Conservation (phyloP, 2,888 invertebrate genomes). For the Apotomis betuletana region DNA sequence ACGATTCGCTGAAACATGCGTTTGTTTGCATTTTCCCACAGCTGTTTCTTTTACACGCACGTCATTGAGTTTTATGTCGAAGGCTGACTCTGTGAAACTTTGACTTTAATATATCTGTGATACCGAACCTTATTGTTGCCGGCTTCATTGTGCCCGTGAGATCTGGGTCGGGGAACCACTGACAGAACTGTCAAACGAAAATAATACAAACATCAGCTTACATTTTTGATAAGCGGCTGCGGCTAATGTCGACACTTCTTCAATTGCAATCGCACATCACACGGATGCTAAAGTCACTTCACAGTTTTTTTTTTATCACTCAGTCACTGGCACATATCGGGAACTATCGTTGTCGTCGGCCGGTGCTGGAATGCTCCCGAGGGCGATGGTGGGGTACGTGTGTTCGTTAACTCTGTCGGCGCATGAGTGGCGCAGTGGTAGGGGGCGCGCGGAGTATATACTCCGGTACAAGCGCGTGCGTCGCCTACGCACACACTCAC, state of each 20-base stretch:
- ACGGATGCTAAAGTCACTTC: constrained; percentile 73
- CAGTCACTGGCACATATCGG: constrained; percentile 77
- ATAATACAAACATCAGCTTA: constrained; percentile 62
- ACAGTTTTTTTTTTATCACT: constrained; percentile 66
- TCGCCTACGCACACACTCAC: constrained; percentile 66
- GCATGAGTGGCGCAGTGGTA: constrained; percentile 82
- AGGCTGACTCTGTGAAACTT: constrained; percentile 78
- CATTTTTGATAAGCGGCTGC: constrained; percentile 80
- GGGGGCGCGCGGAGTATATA: constrained; percentile 82
- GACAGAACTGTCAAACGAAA: constrained; percentile 44
- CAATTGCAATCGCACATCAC: constrained; percentile 71
- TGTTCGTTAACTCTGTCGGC: constrained; percentile 76
- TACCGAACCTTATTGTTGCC: constrained; percentile 72
- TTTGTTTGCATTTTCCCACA: constrained; percentile 80
- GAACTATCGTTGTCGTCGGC: constrained; percentile 60
- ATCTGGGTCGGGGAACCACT: constrained; percentile 77
- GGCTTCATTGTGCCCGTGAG: constrained; percentile 74
- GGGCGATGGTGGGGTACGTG: constrained; percentile 78
- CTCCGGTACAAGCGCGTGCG: constrained; percentile 74
- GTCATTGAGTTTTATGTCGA: constrained; percentile 78
- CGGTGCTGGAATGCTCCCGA: constrained; percentile 56
- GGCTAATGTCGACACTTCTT: constrained; percentile 67
- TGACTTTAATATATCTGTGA: constrained; percentile 74
- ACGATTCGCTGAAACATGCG: constrained; percentile 53
- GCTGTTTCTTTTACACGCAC: constrained; percentile 68